Evolutionary conservation across 2,888 invertebrate species (phyloP).

Genomic region (Heliconius cydno): DNA sequence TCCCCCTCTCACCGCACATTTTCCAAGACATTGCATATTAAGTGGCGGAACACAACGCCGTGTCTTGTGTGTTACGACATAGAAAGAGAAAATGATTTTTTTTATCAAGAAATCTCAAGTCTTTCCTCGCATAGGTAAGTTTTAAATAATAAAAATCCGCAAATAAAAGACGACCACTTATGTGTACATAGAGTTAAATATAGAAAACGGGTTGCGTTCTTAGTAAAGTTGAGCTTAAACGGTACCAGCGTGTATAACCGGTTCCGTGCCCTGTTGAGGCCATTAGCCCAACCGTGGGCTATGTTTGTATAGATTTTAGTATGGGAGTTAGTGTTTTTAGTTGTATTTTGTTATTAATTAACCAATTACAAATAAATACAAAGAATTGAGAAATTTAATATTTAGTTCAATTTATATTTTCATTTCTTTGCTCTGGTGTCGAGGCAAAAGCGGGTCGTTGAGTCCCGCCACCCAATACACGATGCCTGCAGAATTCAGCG

Average conservation of each 20-base stretch:
- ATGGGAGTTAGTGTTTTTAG: neutral
- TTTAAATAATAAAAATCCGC: neutral
- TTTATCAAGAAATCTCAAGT: neutral
- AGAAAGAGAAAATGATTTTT: neutral
- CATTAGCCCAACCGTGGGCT: conserved; percentile 8
- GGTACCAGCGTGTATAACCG: conserved; percentile 1
- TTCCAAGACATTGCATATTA: neutral
- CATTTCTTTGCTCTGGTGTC: too few species aligned
- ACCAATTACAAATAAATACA: neutral
- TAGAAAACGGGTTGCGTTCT: conserved; percentile 12
- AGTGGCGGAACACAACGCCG: neutral
- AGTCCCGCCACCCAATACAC: too few species aligned
- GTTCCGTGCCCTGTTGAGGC: conserved; percentile 3
- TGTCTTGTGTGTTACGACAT: neutral
- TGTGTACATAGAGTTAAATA: neutral
- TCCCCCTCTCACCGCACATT: neutral
- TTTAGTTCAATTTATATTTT: too few species aligned
- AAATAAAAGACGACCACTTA: neutral
- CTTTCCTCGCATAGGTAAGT: neutral
- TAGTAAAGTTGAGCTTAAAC: neutral
- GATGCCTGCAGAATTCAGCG: too few species aligned
- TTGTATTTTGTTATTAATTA: neutral
- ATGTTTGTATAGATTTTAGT: neutral
- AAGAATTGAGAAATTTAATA: too few species aligned
- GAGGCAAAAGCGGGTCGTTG: too few species aligned